Percentiles rank a stretch among this genome's conserved stretches.
phyloP scores from a whole-genome alignment of 2,113 vertebrate species.

The Syrrhaptes paradoxus region DNA sequence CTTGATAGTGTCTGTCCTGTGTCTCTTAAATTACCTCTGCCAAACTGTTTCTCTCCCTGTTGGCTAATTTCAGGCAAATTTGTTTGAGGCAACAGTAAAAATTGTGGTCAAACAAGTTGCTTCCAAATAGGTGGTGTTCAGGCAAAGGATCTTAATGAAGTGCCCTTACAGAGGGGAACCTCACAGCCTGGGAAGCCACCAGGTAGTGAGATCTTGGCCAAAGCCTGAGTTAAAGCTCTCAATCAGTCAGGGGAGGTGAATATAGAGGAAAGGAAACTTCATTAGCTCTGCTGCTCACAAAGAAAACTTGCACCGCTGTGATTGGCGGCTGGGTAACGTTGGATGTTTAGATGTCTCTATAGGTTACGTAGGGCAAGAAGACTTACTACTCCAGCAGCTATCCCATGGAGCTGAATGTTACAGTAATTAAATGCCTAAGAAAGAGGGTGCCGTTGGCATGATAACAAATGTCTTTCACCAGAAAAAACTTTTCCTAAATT shows the following conservation, averaged over 20 bases:
- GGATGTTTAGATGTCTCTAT: not conserved
- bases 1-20: not conserved
- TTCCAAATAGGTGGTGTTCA: not conserved
- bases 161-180: not conserved
- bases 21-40: not conserved
- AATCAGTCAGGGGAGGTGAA: not conserved
- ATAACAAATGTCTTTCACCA: not conserved
- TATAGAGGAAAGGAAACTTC: not conserved
- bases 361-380: not conserved
- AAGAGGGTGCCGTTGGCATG: not conserved
- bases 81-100: not conserved
- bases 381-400: not conserved
- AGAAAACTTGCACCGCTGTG: not conserved
- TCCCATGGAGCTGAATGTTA: not conserved
- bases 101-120: not conserved
- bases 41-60: not conserved
- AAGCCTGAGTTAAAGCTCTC: not conserved
- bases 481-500: not conserved
- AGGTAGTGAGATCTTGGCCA: not conserved
- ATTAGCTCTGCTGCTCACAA: not conserved
- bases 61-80: not conserved
- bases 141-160: not conserved
- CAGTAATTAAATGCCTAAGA: not conserved
- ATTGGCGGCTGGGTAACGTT: accelerated
- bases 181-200: not conserved